A percentile compares a stretch with the other conserved stretches of the same genome.
phyloP scores from a whole-genome alignment of 2,113 vertebrate genomes.

The Rhea americana region DNA sequence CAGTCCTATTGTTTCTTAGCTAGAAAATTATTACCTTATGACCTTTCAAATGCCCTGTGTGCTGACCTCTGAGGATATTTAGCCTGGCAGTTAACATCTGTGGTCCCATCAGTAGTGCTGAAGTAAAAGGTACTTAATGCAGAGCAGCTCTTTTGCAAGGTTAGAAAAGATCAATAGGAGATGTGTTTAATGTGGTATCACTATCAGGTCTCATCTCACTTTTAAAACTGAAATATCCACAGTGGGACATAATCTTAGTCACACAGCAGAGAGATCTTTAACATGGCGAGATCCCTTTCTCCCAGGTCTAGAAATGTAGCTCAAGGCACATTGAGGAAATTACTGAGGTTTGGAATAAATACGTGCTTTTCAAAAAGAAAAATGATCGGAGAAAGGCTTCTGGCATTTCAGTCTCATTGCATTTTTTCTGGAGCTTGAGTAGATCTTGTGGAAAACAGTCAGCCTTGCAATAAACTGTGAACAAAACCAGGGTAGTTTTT shows the following conservation, averaged over 20 bases:
- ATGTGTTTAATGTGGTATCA: conserved; percentile 81
- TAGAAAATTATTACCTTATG: conserved; percentile 56
- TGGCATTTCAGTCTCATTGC: conserved; percentile 1
- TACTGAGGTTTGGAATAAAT: background rate
- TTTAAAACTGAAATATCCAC: conserved; percentile 74
- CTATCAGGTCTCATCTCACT: conserved; percentile 76
- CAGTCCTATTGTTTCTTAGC: conserved; percentile 36
- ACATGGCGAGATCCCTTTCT: background rate
- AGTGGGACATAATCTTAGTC: conserved; percentile 58
- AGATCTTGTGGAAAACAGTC: background rate
- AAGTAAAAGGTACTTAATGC: conserved; percentile 81
- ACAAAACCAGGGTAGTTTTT: background rate
- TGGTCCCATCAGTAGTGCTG: conserved; percentile 66
- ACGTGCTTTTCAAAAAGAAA: background rate
- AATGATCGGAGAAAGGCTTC: background rate
- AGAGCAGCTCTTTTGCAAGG: conserved; percentile 75
- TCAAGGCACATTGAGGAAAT: background rate
- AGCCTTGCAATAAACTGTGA: conserved; percentile 3
- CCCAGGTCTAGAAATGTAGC: conserved; percentile 10
- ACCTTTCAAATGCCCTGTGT: conserved; percentile 62
- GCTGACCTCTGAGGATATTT: conserved; percentile 76
- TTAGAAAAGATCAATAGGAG: conserved; percentile 82
- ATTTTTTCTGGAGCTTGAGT: background rate
- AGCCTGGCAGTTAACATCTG: conserved; percentile 77
- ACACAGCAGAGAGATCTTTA: conserved; percentile 55